phyloP scores from a whole-genome alignment of 2,888 invertebrate genomes.

The Melieria crassipennis region DNA sequence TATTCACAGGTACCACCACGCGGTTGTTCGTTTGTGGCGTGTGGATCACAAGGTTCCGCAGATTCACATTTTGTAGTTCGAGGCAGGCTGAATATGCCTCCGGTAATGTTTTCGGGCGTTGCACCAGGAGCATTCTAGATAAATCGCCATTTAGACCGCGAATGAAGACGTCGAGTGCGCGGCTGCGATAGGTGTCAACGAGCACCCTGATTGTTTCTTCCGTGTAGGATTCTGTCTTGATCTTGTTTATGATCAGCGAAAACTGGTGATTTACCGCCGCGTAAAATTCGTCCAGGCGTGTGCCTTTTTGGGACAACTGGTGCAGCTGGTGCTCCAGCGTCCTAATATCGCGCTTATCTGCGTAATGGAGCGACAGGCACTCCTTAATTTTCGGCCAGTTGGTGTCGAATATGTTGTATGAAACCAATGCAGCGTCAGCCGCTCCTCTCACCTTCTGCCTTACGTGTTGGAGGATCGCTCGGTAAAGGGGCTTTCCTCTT shows the following conservation, averaged over 20 bases:
- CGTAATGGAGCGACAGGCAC: no score
- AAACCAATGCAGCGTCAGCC: no score
- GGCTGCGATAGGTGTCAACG: background rate
- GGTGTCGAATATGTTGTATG: no score
- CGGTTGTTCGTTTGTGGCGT: background rate
- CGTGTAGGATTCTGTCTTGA: slow-evolving; percentile 37
- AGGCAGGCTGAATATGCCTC: background rate
- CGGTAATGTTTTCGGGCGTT: background rate
- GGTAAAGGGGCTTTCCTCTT: no score
- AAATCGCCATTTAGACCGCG: background rate
- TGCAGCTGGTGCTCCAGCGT: background rate
- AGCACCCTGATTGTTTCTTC: slow-evolving; percentile 11
- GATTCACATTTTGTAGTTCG: background rate
- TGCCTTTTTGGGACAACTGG: slow-evolving; percentile 1
- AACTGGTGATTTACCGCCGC: slow-evolving; percentile 40
- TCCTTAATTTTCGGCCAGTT: no score
- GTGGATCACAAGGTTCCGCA: background rate
- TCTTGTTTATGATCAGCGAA: slow-evolving; percentile 41
- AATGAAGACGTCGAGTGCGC: slow-evolving; percentile 3
- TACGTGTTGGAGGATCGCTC: no score
- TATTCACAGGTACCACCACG: background rate
- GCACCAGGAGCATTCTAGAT: background rate
- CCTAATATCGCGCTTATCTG: no score
- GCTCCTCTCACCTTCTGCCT: no score
- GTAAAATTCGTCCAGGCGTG: background rate